Evolutionary conservation across 37 sponge, comb jelly and placozoan species (phyloP).

Genomic region (Crambe crambe): DNA sequence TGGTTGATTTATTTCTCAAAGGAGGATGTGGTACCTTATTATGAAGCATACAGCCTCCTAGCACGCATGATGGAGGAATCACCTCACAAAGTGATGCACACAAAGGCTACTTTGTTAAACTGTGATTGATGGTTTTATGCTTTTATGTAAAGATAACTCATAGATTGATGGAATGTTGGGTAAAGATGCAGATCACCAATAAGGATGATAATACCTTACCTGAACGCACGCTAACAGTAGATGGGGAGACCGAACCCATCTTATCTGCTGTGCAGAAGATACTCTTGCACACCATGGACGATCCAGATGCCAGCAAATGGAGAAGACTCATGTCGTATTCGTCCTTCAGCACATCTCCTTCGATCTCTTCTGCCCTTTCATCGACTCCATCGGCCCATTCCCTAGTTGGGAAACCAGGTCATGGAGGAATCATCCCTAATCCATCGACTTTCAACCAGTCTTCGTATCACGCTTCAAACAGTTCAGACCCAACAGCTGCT

Average conservation of each 20-base stretch:
- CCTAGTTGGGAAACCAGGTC: too few relatives aligned
- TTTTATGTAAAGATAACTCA: too few relatives aligned
- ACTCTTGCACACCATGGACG: slow-evolving; percentile 46
- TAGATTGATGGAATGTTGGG: slow-evolving; percentile 68
- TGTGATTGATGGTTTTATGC: too few relatives aligned
- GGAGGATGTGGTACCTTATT: slow-evolving; percentile 33
- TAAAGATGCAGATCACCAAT: slow-evolving; percentile 78
- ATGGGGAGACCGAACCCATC: slow-evolving; percentile 50
- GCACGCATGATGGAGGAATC: slow-evolving; percentile 10
- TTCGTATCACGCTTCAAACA: not conserved
- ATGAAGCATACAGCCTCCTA: too few relatives aligned
- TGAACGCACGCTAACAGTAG: slow-evolving; percentile 78
- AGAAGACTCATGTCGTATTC: slow-evolving; percentile 46
- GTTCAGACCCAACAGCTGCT: slow-evolving; percentile 17
- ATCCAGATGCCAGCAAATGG: slow-evolving; percentile 64
- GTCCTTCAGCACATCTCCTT: not conserved
- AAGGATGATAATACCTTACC: slow-evolving; percentile 69
- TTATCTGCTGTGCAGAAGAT: slow-evolving; percentile 46
- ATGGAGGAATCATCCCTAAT: not conserved
- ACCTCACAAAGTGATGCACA: too few relatives aligned
- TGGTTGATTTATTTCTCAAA: too few relatives aligned
- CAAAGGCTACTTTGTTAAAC: too few relatives aligned
- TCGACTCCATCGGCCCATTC: not conserved
- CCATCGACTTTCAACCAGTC: not conserved
- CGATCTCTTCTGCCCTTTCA: not conserved